A percentile compares a stretch with the other conserved stretches of the same genome.
Evolutionary conservation across 92 coral and sea anemone species (phyloP).

Genomic region (Parazoanthus darwini): DNA sequence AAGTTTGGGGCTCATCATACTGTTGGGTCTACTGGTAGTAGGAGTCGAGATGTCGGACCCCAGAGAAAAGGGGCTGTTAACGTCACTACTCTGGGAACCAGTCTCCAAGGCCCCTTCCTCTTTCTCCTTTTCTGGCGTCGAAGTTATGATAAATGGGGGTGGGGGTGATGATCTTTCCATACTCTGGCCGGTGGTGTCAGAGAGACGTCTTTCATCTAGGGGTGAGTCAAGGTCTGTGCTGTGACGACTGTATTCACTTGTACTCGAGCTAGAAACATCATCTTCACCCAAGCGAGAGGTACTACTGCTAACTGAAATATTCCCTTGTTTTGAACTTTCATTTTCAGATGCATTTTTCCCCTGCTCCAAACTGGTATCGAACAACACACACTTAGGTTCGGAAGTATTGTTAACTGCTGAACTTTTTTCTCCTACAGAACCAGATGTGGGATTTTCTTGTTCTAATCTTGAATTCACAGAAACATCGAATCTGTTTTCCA

Average conservation of each 20-base stretch:
- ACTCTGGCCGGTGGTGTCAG: neutral
- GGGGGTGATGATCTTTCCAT: constrained; percentile 55
- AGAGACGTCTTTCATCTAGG: constrained; percentile 10
- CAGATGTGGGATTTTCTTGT: neutral
- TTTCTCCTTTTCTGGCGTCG: constrained; percentile 69
- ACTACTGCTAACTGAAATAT: neutral
- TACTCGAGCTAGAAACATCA: neutral
- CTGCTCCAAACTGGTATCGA: neutral
- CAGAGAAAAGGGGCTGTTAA: constrained; percentile 65
- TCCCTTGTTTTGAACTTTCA: neutral
- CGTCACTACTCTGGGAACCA: constrained; percentile 50
- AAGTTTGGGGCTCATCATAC: constrained; percentile 92
- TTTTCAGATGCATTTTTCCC: neutral
- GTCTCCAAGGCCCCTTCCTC: constrained; percentile 30
- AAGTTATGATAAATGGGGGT: constrained; percentile 69
- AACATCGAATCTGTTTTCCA: neutral
- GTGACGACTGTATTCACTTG: neutral
- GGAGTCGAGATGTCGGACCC: constrained; percentile 76
- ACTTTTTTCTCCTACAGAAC: neutral
- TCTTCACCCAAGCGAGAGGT: neutral
- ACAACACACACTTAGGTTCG: neutral
- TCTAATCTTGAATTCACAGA: constrained; percentile 16
- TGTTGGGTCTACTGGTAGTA: constrained; percentile 81
- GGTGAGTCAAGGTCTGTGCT: constrained; percentile 6
- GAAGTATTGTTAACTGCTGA: neutral